Percentiles rank a stretch among this genome's conserved stretches.
Evolutionary conservation across 1,140 invertebrate genomes (phyloP).

Genomic region (Cotesia typhae): DNA sequence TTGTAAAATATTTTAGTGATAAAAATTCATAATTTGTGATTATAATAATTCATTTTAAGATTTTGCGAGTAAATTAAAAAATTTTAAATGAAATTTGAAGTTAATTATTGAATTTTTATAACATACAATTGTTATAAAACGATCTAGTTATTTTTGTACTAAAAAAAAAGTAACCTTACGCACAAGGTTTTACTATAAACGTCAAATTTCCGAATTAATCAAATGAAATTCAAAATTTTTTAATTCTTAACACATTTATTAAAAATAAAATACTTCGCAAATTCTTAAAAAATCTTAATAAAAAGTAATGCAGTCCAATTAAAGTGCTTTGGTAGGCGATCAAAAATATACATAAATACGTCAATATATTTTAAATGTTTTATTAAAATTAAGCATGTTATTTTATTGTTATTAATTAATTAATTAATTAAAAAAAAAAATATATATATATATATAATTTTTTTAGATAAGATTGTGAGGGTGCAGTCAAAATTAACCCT

Average conservation of each 20-base stretch:
- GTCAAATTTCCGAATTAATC: no score
- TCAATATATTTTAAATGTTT: constrained; percentile 17
- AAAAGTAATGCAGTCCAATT: constrained; percentile 9
- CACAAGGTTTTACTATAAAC: no score
- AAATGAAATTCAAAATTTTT: no score
- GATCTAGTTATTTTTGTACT: no score
- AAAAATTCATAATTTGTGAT: no score
- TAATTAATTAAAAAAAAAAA: no score
- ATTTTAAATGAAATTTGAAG: constrained; percentile 29
- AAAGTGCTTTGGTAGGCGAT: constrained; percentile 43
- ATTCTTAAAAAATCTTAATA: no score
- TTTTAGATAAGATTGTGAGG: constrained; percentile 54
- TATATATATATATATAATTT: background rate
- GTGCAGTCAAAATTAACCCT: constrained; percentile 36
- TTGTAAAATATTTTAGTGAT: constrained; percentile 26
- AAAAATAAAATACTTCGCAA: constrained; percentile 30
- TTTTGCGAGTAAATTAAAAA: background rate
- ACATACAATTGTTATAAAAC: no score
- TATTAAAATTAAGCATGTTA: constrained; percentile 47
- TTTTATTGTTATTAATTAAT: constrained; percentile 32
- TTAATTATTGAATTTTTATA: no score
- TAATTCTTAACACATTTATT: no score
- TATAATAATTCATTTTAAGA: background rate
- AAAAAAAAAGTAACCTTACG: no score
- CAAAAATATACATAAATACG: constrained; percentile 29